These are phyloP conservation scores for Drosophila subquinaria DNA, from an alignment of 2,888 invertebrate species.

Conservation along the genomic window DNA sequence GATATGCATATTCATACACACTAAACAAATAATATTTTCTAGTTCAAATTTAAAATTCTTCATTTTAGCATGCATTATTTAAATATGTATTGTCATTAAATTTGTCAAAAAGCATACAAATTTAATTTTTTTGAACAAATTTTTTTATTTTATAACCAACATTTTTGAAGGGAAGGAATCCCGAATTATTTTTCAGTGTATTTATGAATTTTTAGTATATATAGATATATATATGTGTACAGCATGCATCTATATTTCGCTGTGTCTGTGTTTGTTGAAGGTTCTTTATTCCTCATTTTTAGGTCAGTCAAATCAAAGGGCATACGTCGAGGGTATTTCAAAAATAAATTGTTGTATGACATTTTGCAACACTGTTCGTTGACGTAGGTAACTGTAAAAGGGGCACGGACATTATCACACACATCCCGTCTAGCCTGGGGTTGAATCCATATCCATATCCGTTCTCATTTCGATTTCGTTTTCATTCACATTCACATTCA, in stretches of 20 bases:
- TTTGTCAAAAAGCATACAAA: too few relatives aligned
- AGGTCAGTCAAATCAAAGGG: slow-evolving; percentile 65
- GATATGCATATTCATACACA: slow-evolving; percentile 7
- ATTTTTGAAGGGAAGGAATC: too few relatives aligned
- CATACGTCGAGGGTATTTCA: slow-evolving; percentile 24
- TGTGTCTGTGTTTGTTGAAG: slow-evolving; percentile 3
- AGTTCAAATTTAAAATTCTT: too few relatives aligned
- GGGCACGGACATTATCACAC: slow-evolving; percentile 26
- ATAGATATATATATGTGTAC: neutral
- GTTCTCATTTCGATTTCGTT: slow-evolving; percentile 10
- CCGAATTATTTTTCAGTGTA: too few relatives aligned
- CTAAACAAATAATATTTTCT: too few relatives aligned
- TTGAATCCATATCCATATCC: slow-evolving; percentile 9
- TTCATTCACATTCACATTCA: slow-evolving; percentile 35
- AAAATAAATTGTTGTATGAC: slow-evolving; percentile 60
- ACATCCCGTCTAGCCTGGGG: slow-evolving; percentile 53
- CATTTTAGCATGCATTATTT: too few relatives aligned
- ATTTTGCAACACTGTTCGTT: slow-evolving; percentile 43
- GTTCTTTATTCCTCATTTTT: slow-evolving; percentile 9
- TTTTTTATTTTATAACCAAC: too few relatives aligned
- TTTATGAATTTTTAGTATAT: neutral
- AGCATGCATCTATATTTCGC: slow-evolving; percentile 12
- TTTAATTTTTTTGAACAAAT: too few relatives aligned
- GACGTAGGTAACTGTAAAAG: slow-evolving; percentile 42
- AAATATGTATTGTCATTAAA: too few relatives aligned